Evolutionary conservation across 2,888 invertebrate genomes (phyloP), one percentile per base, ranked within the genome.

Genomic region (Carterocephalus palaemon): DNA sequence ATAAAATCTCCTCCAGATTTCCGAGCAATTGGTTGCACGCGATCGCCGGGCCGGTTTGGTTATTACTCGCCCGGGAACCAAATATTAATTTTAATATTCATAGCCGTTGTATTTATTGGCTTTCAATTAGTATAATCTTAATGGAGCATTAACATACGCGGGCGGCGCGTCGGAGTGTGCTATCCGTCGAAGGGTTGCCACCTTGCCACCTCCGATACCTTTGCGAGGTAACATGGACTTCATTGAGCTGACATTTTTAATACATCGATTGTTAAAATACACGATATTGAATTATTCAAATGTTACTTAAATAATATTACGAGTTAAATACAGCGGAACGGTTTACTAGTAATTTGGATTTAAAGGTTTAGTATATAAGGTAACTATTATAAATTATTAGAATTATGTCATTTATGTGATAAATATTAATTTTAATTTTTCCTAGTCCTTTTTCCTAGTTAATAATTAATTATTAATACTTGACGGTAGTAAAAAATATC

Each of bases 71-170:
- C 58, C 68, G 66, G 45, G 76, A 82, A 67, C 68, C 76, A 83
- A 84, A 86, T 84, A 82, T n/a, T n/a, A n/a, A 83, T 82, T 84
- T 86, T 83, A 83, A 81, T 83, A 86, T 84, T 86, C 86, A 86
- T 86, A 84, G 85, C 79, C 70, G 82, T 82, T 83, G 82, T 86
- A 86, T 86, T 86, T 86, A 86, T 85, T 86, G 86, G 83, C 85
- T 84, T 86, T 86, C 86, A 86, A 86, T 86, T 86, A 86, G 86
- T 82, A 76, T 86, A 84, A 86, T 86, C 86, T 83, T 85, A 84
- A 86, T 86, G 83, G 85, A 78, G 82, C 80, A 84, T 85, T 86
- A 84, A 80, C 81, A 83, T 82, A 84, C 72, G 77, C 75, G 77
- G 77, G 29, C 75, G 79, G 73, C 72, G 70, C 72, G 76, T 62